Evolutionary conservation across 2,797 vertebrate genomes (phyloP), one percentile per base, ranked within the genome.

Genomic region (Neoniphon sammara): DNA sequence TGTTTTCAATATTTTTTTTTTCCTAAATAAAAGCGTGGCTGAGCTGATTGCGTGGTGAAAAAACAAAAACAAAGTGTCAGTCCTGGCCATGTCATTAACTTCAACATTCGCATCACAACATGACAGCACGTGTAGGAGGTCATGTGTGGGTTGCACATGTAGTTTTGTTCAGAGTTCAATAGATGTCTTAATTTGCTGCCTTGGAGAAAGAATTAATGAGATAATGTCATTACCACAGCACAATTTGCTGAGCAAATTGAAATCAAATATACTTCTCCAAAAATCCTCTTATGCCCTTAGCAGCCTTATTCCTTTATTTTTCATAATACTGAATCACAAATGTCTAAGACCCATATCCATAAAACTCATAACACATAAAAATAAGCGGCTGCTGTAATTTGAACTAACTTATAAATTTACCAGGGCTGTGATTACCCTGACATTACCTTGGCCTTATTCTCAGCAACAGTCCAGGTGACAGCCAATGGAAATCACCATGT

Each of bases 161-260:
- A 68, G 66, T 78, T 58, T 36, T 55, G 27, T 73, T 75, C 59
- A 50, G 54, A 80, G 72, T 83, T 83, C 74, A 86, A 81, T 54
- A 60, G 30, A 81, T 70, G 36, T 82, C 67, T 81, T 80, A 23
- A 77, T 88, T 77, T 81, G 70, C 78, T 66, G 73, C 76, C 73
- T 85, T 47, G 56, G 70, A 75, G 72, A 63, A 59, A 30, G 5
- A 63, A 79, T 82, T 80, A 79, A 87, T 87, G 69, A 54, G 69
- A 84, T 85, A 78, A 71, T 68, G 82, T 77, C 66, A 72, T 75
- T 46, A 61, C 36, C 27, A 34, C 61, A 31, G 66, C 73, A 63
- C 58, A 54, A 72, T 81, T 69, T 47, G 61, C 57, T 7, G 64
- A 75, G 58, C 57, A 81, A 77, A 85, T 60, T 74, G 53, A 81